Base-by-base conservation (phyloP, 1,140 invertebrate genomes). In the Gonatopus flavifemur region DNA sequence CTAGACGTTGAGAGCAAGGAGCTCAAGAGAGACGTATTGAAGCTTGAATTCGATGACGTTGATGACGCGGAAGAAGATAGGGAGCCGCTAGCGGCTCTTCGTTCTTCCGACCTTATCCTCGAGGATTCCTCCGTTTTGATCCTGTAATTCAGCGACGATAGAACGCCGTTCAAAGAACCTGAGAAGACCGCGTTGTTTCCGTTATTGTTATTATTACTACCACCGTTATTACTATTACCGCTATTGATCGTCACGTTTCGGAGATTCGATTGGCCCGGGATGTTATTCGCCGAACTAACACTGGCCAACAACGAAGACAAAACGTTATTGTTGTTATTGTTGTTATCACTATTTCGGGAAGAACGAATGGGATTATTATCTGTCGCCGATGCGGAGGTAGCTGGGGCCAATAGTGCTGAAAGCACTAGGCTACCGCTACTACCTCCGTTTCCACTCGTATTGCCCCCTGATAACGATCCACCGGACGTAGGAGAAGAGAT, bases 71-170 rank as follows among this genome's bases (percentile, higher is more conserved):
- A 35, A 9, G 57, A 16, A 8, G 61, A 38, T 22, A 25, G 43
- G 2, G 30, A 31, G 21, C 40, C 40, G 38, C 33, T 44, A 2
- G 46, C 13, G 21, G 49, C 6, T 36, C 37, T 53, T 36, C 43
- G 52, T 7, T 67, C 55, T 19, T 64, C 60, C 5, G 37, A 12
- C 13, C 50, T 44, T 39, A 52, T 13, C 36, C 46, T 39, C 31
- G 50, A 10, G 19, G 52, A 51, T 28, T 74, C 63, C 49, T 71
- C 70, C 18, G 69, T 60, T 35, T 72, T 74, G 25, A 69, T 69
- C 45, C 59, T 43, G 0, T 61, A 56, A 40, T 64, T 65, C 1
- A 67, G 49, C 0, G 65, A 55, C 9, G 72, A 67, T 0, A 71
- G 39, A 9, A 72, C 62, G 36, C 64, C 62, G 57, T 70, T 70